Base-by-base conservation (phyloP, 2,888 invertebrate genomes). In the Druceiella hillmani region DNA sequence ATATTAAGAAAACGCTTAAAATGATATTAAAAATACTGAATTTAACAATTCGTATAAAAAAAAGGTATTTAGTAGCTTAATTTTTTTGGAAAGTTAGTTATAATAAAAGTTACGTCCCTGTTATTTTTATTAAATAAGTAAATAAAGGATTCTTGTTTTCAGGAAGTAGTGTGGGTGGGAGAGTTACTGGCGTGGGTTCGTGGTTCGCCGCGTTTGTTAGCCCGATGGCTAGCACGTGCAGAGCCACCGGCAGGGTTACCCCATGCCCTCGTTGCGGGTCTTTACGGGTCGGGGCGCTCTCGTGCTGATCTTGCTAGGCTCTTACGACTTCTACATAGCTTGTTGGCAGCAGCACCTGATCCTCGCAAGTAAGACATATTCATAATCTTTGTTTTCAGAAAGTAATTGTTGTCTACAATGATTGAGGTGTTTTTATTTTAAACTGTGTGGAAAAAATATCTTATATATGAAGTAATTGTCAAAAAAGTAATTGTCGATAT, bases 361-460 rank as follows among this genome's bases (percentile, higher is more conserved):
- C 70, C 72, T 2, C 56, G 65, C 38, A 70, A 69, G 71, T 71
- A 48, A 62, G 67, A n/a, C n/a, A n/a, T n/a, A n/a, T n/a, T n/a
- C n/a, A n/a, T n/a, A n/a, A n/a, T n/a, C n/a, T n/a, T n/a, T n/a
- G n/a, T n/a, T n/a, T n/a, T n/a, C n/a, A n/a, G n/a, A n/a, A n/a
- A n/a, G n/a, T n/a, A n/a, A n/a, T n/a, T n/a, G n/a, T n/a, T n/a
- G n/a, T n/a, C n/a, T n/a, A n/a, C n/a, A n/a, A n/a, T n/a, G n/a
- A n/a, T n/a, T n/a, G n/a, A n/a, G n/a, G n/a, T n/a, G n/a, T n/a
- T n/a, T n/a, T n/a, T n/a, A n/a, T n/a, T n/a, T n/a, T n/a, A n/a
- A n/a, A n/a, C n/a, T n/a, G n/a, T n/a, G n/a, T n/a, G n/a, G n/a
- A n/a, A n/a, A n/a, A n/a, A n/a, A n/a, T n/a, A n/a, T n/a, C n/a